Base-by-base conservation (phyloP, 2,113 vertebrate species). In the Anoura caudifer region DNA sequence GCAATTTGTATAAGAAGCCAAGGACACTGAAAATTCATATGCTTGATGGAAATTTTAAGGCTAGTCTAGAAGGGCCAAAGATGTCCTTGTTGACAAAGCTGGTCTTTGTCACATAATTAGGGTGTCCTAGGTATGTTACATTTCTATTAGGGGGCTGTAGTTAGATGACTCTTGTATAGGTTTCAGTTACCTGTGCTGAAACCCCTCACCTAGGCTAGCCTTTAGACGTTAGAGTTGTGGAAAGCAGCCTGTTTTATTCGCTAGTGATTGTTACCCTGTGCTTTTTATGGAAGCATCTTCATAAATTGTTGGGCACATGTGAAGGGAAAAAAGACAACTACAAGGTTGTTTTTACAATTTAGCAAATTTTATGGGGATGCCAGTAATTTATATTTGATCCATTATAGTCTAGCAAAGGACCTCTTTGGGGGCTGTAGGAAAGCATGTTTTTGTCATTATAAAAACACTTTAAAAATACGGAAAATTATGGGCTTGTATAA, bases 31-130 rank as follows among this genome's bases (percentile, higher is more conserved):
- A 61, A 43, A 95, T 86, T 73, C 15, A 54, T 59, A 26, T 0
- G 54, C 88, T 85, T 72, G 67, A 33, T 88, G 81, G 76, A 14
- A 84, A 52, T 26, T 31, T 85, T 26, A 79, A 79, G 92, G 81
- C 81, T 95, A 75, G 77, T 52, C 79, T 90, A 96, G 85, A 76
- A 98, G 94, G 96, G 83, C 94, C 95, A 95, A 95, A 93, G 91
- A 90, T 69, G 94, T 83, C 97, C 92, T 95, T 82, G 28, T 47
- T 94, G 96, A 82, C 97, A 97, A 81, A 97, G 97, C 97, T 94
- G 97, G 97, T 73, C 97, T 97, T 97, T 97, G 97, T 97, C 95
- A 24, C 24, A 1, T 82, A 31, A 36, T 70, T 95, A 72, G 43
- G 45, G 80, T 96, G 73, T 79, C 69, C 61, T 73, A 54, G 83